Evolutionary conservation across 35 echinoderm and acorn worm species (phyloP).

Genomic region (Chiridota heheva): DNA sequence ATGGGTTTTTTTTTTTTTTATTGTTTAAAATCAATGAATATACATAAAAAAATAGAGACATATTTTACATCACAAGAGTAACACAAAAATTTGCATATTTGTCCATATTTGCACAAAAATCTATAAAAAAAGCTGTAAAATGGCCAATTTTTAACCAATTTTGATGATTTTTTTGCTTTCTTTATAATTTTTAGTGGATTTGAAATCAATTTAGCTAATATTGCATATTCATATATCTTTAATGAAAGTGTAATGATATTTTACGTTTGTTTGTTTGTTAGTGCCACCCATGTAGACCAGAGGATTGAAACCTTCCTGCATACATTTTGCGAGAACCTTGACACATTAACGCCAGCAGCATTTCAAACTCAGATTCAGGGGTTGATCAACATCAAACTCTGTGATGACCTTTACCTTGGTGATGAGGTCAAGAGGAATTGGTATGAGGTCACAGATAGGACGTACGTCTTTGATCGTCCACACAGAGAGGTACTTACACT

Average conservation of each 20-base stretch:
- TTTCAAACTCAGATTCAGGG: slow-evolving; percentile 69
- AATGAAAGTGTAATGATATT: not conserved
- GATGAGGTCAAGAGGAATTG: slow-evolving; percentile 92
- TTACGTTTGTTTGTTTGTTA: not conserved
- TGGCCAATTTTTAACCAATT: too few relatives aligned
- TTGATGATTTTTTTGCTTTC: too few relatives aligned
- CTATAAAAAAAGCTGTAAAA: too few relatives aligned
- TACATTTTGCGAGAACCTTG: slow-evolving; percentile 40
- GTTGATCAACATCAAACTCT: slow-evolving; percentile 79
- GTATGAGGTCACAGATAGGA: slow-evolving; percentile 61
- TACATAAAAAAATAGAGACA: too few relatives aligned
- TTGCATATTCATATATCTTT: not conserved
- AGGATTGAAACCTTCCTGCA: slow-evolving; percentile 78
- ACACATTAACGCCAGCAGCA: slow-evolving; percentile 17
- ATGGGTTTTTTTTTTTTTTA: too few relatives aligned
- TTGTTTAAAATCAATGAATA: too few relatives aligned
- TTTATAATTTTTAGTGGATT: too few relatives aligned
- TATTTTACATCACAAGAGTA: too few relatives aligned
- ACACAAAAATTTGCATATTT: too few relatives aligned
- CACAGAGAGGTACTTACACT: slow-evolving; percentile 51
- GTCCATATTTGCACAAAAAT: too few relatives aligned
- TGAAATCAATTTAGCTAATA: too few relatives aligned
- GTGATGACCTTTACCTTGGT: slow-evolving; percentile 60
- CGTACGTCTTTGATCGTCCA: slow-evolving; percentile 77
- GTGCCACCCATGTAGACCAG: slow-evolving; percentile 70